Evolutionary conservation across 30 jellyfish, hydroid and myxozoan genomes (phyloP), one percentile per base, ranked within the genome.

Genomic region (Aurelia sp.): DNA sequence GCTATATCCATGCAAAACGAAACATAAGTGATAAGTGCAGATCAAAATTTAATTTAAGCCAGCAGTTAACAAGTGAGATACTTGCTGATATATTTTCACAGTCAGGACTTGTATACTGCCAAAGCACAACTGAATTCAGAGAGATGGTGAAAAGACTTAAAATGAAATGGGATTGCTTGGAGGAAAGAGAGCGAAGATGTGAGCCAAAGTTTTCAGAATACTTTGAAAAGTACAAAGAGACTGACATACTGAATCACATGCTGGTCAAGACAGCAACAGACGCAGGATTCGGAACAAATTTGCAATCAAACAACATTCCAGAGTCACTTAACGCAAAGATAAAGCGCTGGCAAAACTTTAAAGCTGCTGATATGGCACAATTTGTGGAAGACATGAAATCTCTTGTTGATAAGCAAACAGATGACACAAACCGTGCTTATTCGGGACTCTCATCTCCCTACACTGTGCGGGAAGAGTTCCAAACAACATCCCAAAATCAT

Each of bases 321-420:
- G 33, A 27, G 33, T 27, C 33, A 27, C 33, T 27, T 27, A 27
- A 27, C 33, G 33, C 33, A 27, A 27, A 27, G 33, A 27, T 27
- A 27, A 27, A 27, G 33, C 33, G 33, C 33, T 27, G 33, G 81
- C 81, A 70, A 44, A 37, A 31, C 69, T 70, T 70, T 70, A 16
- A 70, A 22, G n/a, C 23, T 15, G 40, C 62, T 15, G 70, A 70
- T 13, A 70, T 70, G 64, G 81, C 69, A 17, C 23, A 11, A 27
- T 70, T 70, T 44, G 23, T 70, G 19, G 67, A 70, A 17, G 81
- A 70, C 81, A 70, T 70, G 70, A 70, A 70, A 31, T 20, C 69
- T 44, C n/a, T 70, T 20, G 81, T 27, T 27, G 33, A 27, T 27
- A 27, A 27, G 33, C 33, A 27, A 27, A 27, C 33, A 27, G 33